A percentile compares a stretch with the other conserved stretches of the same genome.
Evolutionary conservation across 2,888 invertebrate species (phyloP).

Genomic region (Epirrhoe alternata): DNA sequence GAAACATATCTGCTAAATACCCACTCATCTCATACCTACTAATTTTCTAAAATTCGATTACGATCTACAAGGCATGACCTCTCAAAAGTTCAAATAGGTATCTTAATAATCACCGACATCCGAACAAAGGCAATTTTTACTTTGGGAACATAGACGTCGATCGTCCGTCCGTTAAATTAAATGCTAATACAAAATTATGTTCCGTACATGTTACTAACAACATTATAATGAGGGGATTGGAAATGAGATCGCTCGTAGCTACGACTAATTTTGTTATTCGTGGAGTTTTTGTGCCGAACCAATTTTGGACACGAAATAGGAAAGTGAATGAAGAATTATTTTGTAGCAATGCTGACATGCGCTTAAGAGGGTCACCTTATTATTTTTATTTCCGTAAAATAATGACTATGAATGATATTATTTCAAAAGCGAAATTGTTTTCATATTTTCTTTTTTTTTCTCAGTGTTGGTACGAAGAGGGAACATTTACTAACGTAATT

Average conservation of each 20-base stretch:
- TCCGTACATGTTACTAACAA: conserved; percentile 76
- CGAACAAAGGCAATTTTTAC: conserved; percentile 32
- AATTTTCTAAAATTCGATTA: conserved; percentile 45
- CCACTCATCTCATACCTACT: conserved; percentile 36
- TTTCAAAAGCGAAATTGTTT: neutral
- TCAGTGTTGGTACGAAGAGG: too few species aligned
- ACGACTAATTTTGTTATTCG: conserved; percentile 71
- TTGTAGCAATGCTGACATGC: conserved; percentile 6
- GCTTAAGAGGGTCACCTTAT: neutral
- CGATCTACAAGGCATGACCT: conserved; percentile 41
- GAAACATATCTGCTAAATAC: conserved; percentile 34
- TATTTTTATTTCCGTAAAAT: neutral
- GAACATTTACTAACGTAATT: too few species aligned
- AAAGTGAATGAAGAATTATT: conserved; percentile 7
- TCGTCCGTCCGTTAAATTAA: conserved; percentile 80
- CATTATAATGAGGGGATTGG: conserved; percentile 75
- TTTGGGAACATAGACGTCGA: conserved; percentile 68
- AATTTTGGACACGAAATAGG: conserved; percentile 58
- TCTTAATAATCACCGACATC: conserved; percentile 35
- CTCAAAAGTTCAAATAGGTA: conserved; percentile 42
- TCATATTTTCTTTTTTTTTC: neutral
- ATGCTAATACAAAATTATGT: conserved; percentile 82
- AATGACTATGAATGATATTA: neutral
- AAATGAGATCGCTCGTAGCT: conserved; percentile 78
- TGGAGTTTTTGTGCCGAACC: conserved; percentile 56